phyloP scores from a whole-genome alignment of 2,113 vertebrate genomes.

The Cichladusa arquata region DNA sequence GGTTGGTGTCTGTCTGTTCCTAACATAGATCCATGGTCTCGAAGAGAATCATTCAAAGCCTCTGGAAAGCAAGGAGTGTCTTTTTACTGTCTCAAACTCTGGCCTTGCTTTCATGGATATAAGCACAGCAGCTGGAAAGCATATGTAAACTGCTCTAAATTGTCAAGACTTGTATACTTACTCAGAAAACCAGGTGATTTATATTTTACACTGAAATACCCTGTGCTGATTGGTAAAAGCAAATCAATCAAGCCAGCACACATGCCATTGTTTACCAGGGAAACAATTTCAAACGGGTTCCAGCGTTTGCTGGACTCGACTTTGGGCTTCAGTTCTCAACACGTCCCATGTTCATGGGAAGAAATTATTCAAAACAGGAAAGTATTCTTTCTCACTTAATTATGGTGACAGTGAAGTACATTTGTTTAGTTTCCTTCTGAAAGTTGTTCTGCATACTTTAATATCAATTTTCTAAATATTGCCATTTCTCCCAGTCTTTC shows the following conservation, averaged over 20 bases:
- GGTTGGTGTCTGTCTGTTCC: not conserved
- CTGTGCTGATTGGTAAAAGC: not conserved
- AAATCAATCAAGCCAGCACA: not conserved
- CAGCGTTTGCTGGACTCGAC: not conserved
- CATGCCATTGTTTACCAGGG: not conserved
- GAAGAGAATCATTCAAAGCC: not conserved
- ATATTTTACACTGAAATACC: not conserved
- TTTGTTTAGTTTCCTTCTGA: not conserved
- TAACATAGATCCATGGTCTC: not conserved
- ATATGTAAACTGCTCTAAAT: not conserved
- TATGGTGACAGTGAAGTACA: not conserved
- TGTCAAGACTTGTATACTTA: not conserved
- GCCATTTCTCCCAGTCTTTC: not conserved
- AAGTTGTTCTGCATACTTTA: not conserved
- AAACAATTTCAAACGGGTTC: not conserved
- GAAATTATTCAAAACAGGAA: not conserved
- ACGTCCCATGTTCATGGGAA: not conserved
- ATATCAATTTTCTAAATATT: not conserved
- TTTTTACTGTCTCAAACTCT: not conserved
- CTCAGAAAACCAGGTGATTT: not conserved
- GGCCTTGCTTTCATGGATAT: not conserved
- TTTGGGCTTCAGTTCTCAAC: not conserved
- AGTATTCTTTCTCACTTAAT: not conserved
- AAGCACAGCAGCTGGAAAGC: not conserved
- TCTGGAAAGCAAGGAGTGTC: not conserved